These are phyloP conservation scores for Hydractinia symbiolongicarpus DNA, from an alignment of 30 jellyfish, hydroid and myxozoan species.

Conservation along the genomic window DNA sequence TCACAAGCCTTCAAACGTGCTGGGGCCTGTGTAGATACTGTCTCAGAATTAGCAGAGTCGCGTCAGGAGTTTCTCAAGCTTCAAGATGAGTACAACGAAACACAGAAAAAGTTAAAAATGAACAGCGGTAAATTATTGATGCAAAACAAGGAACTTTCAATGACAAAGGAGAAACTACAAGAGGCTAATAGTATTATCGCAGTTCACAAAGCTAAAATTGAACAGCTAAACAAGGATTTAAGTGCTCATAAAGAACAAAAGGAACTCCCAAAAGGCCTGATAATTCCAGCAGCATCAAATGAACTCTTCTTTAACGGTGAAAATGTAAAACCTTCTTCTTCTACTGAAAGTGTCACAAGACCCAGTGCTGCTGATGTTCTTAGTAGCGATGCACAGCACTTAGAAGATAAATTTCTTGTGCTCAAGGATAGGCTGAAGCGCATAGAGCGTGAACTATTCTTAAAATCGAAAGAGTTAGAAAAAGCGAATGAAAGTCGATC, in stretches of 20 bases:
- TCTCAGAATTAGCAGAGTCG: slow-evolving; percentile 58
- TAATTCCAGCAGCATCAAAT: slow-evolving; percentile 30
- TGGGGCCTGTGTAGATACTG: slow-evolving; percentile 63
- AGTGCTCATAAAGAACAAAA: slow-evolving; percentile 13
- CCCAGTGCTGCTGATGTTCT: slow-evolving; percentile 31
- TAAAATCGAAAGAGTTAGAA: slow-evolving; percentile 91
- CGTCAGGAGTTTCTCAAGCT: slow-evolving; percentile 48
- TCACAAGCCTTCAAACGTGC: slow-evolving; percentile 48
- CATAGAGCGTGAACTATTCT: slow-evolving; percentile 76
- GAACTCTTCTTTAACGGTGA: slow-evolving; percentile 35
- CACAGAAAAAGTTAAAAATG: slow-evolving; percentile 44
- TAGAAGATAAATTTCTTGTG: slow-evolving; percentile 66
- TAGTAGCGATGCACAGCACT: slow-evolving; percentile 65
- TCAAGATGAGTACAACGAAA: slow-evolving; percentile 80
- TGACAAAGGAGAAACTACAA: slow-evolving; percentile 40
- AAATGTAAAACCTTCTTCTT: slow-evolving; percentile 28
- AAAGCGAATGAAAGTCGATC: slow-evolving; percentile 98
- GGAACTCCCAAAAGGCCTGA: slow-evolving; percentile 34
- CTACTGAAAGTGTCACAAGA: slow-evolving; percentile 10
- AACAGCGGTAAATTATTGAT: slow-evolving; percentile 32
- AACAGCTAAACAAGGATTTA: slow-evolving; percentile 47
- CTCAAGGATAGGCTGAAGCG: slow-evolving; percentile 74
- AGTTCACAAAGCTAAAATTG: slow-evolving; percentile 72
- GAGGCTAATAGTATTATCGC: slow-evolving; percentile 73
- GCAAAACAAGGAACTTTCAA: slow-evolving; percentile 62